Evolutionary conservation across 2,888 invertebrate genomes (phyloP).

Genomic region (Drosophila quinaria): DNA sequence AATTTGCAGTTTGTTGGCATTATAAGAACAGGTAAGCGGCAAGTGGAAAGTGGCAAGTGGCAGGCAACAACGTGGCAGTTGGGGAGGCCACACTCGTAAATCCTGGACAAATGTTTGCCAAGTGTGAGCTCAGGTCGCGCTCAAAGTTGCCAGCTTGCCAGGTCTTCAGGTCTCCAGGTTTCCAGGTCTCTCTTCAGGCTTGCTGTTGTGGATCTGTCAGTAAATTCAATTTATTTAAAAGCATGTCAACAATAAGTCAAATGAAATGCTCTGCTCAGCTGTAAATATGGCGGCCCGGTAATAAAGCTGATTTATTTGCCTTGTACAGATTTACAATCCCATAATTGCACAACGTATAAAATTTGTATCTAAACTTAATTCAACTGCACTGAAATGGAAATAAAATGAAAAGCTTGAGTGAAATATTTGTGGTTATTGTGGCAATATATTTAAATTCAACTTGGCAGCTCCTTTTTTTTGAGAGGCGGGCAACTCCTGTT

Average conservation of each 20-base stretch:
- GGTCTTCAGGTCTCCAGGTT: conserved; percentile 5
- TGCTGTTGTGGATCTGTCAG: conserved; percentile 51
- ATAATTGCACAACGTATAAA: conserved; percentile 49
- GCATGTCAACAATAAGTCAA: conserved; percentile 82
- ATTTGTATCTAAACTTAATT: conserved; percentile 44
- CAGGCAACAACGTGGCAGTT: conserved; percentile 5
- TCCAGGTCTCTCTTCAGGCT: conserved; percentile 22
- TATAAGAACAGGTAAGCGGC: conserved; percentile 50
- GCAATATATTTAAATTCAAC: conserved; percentile 65
- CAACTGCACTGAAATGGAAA: conserved; percentile 36
- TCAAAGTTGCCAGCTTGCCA: conserved; percentile 9
- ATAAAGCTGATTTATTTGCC: conserved; percentile 83
- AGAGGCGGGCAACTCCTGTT: not conserved
- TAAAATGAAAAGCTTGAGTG: conserved; percentile 37
- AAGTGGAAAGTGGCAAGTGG: conserved; percentile 6
- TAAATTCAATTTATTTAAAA: conserved; percentile 84
- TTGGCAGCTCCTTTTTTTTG: conserved; percentile 29
- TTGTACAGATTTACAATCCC: conserved; percentile 71
- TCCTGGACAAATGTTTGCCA: conserved; percentile 66
- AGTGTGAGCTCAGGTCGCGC: conserved; percentile 33
- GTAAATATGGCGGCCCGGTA: conserved; percentile 70
- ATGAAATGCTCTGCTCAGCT: conserved; percentile 69
- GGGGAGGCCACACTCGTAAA: conserved; percentile 59
- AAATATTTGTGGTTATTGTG: conserved; percentile 63
- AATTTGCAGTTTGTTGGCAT: conserved; percentile 79